These are phyloP conservation scores for Leucoraja erinaceus DNA, from an alignment of 2,113 vertebrate species.

Conservation along the genomic window DNA sequence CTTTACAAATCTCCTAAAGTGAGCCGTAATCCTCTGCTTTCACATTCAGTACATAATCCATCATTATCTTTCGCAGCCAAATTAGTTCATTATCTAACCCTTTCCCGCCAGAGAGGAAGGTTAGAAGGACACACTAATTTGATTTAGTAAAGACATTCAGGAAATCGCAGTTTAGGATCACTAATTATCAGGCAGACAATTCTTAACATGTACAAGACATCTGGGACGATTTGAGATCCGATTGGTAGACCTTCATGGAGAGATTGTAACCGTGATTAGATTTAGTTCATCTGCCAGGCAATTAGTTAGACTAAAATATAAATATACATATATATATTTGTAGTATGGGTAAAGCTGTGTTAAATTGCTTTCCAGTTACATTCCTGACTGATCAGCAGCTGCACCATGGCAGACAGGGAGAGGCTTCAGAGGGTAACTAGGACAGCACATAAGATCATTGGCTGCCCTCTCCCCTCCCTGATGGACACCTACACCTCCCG, in stretches of 20 bases:
- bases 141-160: not conserved
- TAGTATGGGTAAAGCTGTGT: not conserved
- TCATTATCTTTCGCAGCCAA: conserved; percentile 13
- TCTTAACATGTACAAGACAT: not conserved
- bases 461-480: too few relatives aligned
- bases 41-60: not conserved
- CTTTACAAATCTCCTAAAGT: conserved; percentile 6
- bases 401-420: too few relatives aligned
- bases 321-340: not conserved
- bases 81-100: not conserved
- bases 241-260: not conserved
- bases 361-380: not conserved
- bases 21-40: not conserved
- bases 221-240: not conserved
- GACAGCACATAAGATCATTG: too few relatives aligned
- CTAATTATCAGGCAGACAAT: not conserved
- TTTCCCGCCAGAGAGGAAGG: not conserved
- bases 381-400: not conserved
- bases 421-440: too few relatives aligned
- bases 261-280: not conserved
- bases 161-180: not conserved
- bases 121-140: conserved; percentile 12
- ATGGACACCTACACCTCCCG: too few relatives aligned
- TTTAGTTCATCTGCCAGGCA: not conserved
- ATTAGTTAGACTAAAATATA: not conserved